phyloP scores from a whole-genome alignment of 2,113 vertebrate species.

The Callionymus lyra region DNA sequence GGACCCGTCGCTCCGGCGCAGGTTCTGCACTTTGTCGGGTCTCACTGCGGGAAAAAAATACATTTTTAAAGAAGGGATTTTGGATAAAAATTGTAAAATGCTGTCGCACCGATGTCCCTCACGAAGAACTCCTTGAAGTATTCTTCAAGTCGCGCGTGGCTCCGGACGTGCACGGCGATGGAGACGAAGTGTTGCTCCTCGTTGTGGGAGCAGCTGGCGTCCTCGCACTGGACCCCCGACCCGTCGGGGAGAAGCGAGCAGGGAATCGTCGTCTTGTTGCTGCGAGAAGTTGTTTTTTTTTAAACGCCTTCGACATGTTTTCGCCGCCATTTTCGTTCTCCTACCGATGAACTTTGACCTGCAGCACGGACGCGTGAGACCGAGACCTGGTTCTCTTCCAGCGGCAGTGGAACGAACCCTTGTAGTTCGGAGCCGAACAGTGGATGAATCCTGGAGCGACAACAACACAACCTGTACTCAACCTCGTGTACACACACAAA shows the following conservation, averaged over 20 bases:
- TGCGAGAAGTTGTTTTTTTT: too few relatives aligned
- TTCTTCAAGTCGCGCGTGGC: slow-evolving; percentile 42
- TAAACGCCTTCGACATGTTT: too few relatives aligned
- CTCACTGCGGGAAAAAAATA: slow-evolving; percentile 37
- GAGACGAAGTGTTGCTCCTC: slow-evolving; percentile 56
- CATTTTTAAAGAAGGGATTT: background rate
- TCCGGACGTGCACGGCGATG: slow-evolving; percentile 46
- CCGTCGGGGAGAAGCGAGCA: slow-evolving; percentile 48
- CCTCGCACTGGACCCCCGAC: slow-evolving; percentile 39
- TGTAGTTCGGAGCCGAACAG: slow-evolving; percentile 58
- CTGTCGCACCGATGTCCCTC: slow-evolving; percentile 55
- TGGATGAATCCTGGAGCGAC: slow-evolving; percentile 44
- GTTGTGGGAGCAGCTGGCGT: slow-evolving; percentile 31
- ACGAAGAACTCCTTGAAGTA: slow-evolving; percentile 57
- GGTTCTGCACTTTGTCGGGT: slow-evolving; percentile 33
- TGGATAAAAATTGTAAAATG: background rate
- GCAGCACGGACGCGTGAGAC: slow-evolving; percentile 30
- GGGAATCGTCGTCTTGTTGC: slow-evolving; percentile 24
- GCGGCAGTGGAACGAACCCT: slow-evolving; percentile 53
- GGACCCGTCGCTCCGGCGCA: slow-evolving; percentile 7
- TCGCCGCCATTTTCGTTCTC: too few relatives aligned
- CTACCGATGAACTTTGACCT: slow-evolving; percentile 50
- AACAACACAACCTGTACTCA: background rate
- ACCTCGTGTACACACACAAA: too few relatives aligned
- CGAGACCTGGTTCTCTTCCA: slow-evolving; percentile 39